Evolutionary conservation across 2,113 vertebrate species (phyloP).

Genomic region (Sminthopsis crassicaudata): DNA sequence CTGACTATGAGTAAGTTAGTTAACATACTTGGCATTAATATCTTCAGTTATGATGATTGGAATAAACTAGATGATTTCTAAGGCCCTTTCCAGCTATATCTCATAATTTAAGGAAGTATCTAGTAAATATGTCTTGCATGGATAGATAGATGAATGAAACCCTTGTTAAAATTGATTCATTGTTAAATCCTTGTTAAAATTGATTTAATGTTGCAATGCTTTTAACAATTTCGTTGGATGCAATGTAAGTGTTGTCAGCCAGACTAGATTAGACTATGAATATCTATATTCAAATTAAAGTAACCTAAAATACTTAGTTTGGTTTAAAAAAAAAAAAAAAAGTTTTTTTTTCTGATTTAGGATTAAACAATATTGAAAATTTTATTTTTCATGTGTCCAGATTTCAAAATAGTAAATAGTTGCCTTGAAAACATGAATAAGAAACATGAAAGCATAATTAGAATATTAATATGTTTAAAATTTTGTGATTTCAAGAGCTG

Average conservation of each 20-base stretch:
- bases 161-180: conserved; percentile 11
- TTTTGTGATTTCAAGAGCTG: conserved; percentile 41
- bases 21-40: background rate
- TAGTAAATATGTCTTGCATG: background rate
- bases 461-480: background rate
- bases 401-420: conserved; percentile 19
- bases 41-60: background rate
- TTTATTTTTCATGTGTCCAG: conserved; percentile 27
- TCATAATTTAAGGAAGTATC: background rate
- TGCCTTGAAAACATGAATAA: background rate
- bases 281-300: background rate
- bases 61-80: background rate
- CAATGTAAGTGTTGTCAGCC: background rate
- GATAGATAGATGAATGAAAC: background rate
- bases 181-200: conserved; percentile 14
- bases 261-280: background rate
- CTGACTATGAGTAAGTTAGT: background rate
- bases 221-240: background rate
- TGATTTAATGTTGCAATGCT: background rate
- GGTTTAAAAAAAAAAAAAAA: background rate
- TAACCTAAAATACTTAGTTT: conserved; percentile 6
- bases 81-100: background rate
- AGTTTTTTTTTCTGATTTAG: background rate
- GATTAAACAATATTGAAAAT: conserved; percentile 16
- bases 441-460: background rate